A percentile compares a stretch with the other conserved stretches of the same genome.
These are phyloP conservation scores for Anneissia japonica DNA, from an alignment of 35 echinoderm and acorn worm genomes.

Conservation along the genomic window DNA sequence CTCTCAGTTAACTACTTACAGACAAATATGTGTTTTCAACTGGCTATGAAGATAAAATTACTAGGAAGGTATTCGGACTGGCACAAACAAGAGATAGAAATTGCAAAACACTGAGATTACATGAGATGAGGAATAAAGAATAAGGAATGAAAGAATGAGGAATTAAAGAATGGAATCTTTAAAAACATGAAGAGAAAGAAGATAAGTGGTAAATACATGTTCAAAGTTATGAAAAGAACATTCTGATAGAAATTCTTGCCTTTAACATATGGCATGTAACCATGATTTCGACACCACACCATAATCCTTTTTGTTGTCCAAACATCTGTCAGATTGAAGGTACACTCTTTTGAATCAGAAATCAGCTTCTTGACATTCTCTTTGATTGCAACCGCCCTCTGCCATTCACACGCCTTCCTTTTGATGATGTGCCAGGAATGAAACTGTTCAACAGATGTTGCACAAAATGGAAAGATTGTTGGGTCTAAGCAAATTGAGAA, in stretches of 20 bases:
- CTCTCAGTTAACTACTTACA: no score
- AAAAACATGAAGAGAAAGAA: not conserved
- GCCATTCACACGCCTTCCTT: slow-evolving; percentile 79
- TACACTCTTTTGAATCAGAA: slow-evolving; percentile 17
- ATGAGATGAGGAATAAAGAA: not conserved
- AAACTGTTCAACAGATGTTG: slow-evolving; percentile 57
- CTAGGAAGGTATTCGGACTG: not conserved
- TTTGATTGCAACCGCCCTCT: slow-evolving; percentile 63
- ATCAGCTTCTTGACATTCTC: slow-evolving; percentile 27
- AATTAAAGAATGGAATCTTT: not conserved
- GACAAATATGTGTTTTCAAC: no score
- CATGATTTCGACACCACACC: slow-evolving; percentile 78
- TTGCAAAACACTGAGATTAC: not conserved
- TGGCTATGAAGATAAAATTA: no score
- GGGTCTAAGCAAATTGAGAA: slow-evolving; percentile 32
- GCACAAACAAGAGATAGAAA: not conserved
- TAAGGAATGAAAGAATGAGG: not conserved
- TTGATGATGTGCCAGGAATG: slow-evolving; percentile 75
- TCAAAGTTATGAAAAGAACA: not conserved
- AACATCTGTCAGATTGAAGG: slow-evolving; percentile 28
- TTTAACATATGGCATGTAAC: slow-evolving; percentile 61
- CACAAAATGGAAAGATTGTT: slow-evolving; percentile 73
- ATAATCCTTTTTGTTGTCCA: slow-evolving; percentile 83
- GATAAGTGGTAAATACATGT: not conserved
- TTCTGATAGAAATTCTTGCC: slow-evolving; percentile 17